These are phyloP conservation scores for Nymphalis io DNA, from an alignment of 1,140 invertebrate species.

Conservation along the genomic window DNA sequence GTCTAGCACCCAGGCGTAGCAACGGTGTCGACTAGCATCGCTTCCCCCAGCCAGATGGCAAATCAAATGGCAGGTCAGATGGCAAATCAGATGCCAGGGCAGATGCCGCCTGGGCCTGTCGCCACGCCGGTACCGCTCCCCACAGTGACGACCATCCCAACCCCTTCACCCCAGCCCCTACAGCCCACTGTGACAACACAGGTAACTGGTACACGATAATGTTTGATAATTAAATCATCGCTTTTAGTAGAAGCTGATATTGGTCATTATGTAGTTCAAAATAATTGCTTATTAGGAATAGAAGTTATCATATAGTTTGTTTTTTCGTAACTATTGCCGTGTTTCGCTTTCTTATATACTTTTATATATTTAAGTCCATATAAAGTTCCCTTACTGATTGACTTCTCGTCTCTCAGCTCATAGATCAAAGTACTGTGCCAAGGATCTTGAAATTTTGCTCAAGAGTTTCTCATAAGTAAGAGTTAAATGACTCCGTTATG, in stretches of 20 bases:
- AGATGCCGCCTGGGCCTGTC: conserved; percentile 52
- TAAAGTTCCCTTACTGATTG: background rate
- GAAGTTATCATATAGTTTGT: background rate
- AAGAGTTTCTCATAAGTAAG: no score
- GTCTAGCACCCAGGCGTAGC: conserved; percentile 63
- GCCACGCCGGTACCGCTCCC: conserved; percentile 52
- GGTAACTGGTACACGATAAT: conserved; percentile 30
- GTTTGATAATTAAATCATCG: background rate
- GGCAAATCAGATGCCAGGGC: conserved; percentile 48
- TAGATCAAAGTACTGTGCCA: no score
- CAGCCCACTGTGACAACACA: conserved; percentile 60
- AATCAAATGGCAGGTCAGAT: conserved; percentile 47
- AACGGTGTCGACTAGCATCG: conserved; percentile 65
- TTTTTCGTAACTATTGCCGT: background rate
- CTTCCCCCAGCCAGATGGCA: conserved; percentile 50
- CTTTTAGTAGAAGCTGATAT: conserved; percentile 6
- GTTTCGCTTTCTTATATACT: background rate
- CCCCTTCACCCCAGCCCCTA: conserved; percentile 34
- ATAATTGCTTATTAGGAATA: conserved; percentile 5
- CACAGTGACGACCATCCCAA: conserved; percentile 35
- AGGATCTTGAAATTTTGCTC: no score
- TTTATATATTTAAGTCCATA: background rate
- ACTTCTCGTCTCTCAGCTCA: background rate
- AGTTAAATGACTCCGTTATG: no score
- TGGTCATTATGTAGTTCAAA: background rate